phyloP scores from a whole-genome alignment of 2,888 invertebrate genomes.

The Dioctria linearis region DNA sequence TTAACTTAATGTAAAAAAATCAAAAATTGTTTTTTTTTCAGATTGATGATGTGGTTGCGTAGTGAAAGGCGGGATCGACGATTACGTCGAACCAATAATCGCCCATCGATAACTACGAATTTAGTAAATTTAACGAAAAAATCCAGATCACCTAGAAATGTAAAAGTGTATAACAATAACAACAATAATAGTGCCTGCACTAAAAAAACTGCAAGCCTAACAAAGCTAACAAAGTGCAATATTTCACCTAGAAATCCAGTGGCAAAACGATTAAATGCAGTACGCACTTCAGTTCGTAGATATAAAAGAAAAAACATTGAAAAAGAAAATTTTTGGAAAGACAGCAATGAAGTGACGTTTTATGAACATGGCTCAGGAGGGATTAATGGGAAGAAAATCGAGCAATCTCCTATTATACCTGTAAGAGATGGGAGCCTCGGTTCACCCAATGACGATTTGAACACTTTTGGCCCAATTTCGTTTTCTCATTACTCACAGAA shows the following conservation, averaged over 20 bases:
- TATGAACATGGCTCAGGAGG: constrained; percentile 46
- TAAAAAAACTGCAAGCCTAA: constrained; percentile 35
- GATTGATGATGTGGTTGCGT: constrained; percentile 76
- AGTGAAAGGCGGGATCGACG: constrained; percentile 78
- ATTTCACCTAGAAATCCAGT: constrained; percentile 50
- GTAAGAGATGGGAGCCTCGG: constrained; percentile 25
- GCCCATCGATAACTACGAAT: constrained; percentile 57
- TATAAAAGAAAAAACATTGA: constrained; percentile 58
- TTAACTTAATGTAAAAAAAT: too few relatives aligned
- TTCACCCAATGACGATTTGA: constrained; percentile 58
- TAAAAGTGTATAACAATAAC: constrained; percentile 54
- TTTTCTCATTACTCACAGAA: constrained; percentile 29
- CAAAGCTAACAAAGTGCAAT: constrained; percentile 56
- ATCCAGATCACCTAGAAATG: constrained; percentile 54
- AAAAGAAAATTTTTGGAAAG: constrained; percentile 63
- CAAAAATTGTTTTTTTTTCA: constrained; percentile 16
- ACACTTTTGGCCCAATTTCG: constrained; percentile 56
- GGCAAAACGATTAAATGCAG: constrained; percentile 60
- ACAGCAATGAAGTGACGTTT: constrained; percentile 45
- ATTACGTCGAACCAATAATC: constrained; percentile 66
- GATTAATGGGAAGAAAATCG: constrained; percentile 27
- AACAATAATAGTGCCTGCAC: constrained; percentile 52
- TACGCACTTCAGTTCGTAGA: constrained; percentile 54
- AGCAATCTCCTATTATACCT: constrained; percentile 4
- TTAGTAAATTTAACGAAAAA: constrained; percentile 49